Conservation (phyloP, 2,797 vertebrate species). For the Petrocephalus schoutedeni region DNA sequence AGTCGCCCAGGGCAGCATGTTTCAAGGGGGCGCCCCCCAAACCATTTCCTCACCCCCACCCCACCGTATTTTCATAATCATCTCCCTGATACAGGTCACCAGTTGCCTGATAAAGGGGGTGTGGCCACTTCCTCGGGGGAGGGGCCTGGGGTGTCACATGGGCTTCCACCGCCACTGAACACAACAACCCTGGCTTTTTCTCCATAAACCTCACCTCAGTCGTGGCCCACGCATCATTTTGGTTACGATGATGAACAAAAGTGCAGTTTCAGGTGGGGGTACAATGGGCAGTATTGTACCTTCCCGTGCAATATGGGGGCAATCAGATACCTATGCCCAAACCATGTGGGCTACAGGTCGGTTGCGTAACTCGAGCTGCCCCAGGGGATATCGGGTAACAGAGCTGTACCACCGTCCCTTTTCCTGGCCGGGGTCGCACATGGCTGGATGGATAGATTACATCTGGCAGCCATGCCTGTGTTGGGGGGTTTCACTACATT, state of each 20-base stretch:
- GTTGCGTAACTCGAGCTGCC: neutral
- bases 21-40: neutral
- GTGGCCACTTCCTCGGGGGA: neutral
- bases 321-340: neutral
- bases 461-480: conserved; percentile 11
- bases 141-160: neutral
- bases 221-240: neutral
- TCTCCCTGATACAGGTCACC: neutral
- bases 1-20: neutral
- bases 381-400: neutral
- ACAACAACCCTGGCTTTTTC: neutral
- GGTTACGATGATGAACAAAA: neutral
- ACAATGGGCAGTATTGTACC: conserved; percentile 1
- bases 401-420: neutral
- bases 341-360: neutral
- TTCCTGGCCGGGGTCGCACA: neutral
- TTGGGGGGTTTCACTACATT: neutral
- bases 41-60: neutral
- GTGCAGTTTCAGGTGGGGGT: neutral
- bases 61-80: neutral
- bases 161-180: neutral
- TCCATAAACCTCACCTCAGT: neutral
- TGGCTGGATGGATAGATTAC: neutral
- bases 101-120: neutral
- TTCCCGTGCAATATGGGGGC: neutral